Evolutionary conservation across 2,888 invertebrate species (phyloP), one percentile per base, ranked within the genome.

Genomic region (Chloromyia formosa): DNA sequence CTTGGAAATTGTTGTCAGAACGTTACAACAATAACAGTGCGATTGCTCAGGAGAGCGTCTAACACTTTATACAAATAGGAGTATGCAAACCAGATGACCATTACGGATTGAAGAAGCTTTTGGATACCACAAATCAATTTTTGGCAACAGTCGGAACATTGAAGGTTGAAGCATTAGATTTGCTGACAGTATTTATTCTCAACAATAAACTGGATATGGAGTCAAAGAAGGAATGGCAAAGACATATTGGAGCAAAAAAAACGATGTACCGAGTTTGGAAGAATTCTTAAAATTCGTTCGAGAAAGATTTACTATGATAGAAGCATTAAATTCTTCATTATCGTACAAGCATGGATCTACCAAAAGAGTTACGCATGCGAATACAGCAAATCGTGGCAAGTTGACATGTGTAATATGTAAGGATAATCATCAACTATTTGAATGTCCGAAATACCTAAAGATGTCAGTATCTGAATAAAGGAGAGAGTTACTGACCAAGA

Each of bases 1-100:
- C 66, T 42, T 66, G 66, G 42, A 18, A 66, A 12, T 16, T 66
- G 42, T 9, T 66, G 10, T 27, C 16, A 10, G 66, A 66, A 49
- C 42, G 45, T 18, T 66, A 60, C 27, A 16, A 60, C 27, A 60
- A 60, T 12, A 12, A 60, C 53, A 5, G 53, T 16, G 53, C 53
- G 10, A 53, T 53, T 16, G 14, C 53, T 16, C 14, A 53, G 3
- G 53, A 53, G 10, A 53, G 14, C 4, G 53, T 53, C 3, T 4
- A 12, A 12, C 14, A 16, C 4, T 12, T 53, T 16, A 16, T 14
- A 12, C 3, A 53, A 4, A 14, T 53, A 9, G n/a, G 4, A 14
- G 4, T 4, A 16, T 53, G 53, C 53, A 53, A 12, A 14, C 4
- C 14, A 3, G 53, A 53, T 53, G 53, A 53, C 53, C n/a, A 16